Conservation (phyloP, 1,140 invertebrate species). For the Ephestia elutella region DNA sequence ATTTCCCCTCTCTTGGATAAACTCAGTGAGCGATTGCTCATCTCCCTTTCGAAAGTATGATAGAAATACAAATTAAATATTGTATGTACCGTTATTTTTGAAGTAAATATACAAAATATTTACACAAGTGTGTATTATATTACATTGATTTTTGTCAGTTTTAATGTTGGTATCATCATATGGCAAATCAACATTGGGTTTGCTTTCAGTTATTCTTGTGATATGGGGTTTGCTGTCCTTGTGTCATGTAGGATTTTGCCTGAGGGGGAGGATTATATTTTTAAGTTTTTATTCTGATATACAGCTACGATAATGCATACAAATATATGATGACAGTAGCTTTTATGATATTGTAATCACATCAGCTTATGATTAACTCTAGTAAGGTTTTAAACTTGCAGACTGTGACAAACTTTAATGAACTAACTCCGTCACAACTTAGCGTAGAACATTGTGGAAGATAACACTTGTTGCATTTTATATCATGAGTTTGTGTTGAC, state of each 20-base stretch:
- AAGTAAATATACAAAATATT: constrained; percentile 76
- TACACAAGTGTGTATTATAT: constrained; percentile 73
- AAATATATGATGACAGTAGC: constrained; percentile 60
- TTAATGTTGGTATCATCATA: constrained; percentile 36
- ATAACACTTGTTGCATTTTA: constrained; percentile 72
- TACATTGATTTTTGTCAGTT: constrained; percentile 58
- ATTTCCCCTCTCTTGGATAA: constrained; percentile 94
- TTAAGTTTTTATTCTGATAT: constrained; percentile 53
- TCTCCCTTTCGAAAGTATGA: constrained; percentile 62
- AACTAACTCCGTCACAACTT: constrained; percentile 70
- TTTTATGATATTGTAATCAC: constrained; percentile 67
- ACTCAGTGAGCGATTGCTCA: constrained; percentile 55
- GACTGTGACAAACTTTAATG: constrained; percentile 64
- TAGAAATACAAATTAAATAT: constrained; percentile 70
- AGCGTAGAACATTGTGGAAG: constrained; percentile 60
- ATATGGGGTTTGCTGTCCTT: constrained; percentile 27
- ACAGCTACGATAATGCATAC: constrained; percentile 56
- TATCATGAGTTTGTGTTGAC: constrained; percentile 68
- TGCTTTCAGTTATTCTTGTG: constrained; percentile 29
- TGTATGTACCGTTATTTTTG: constrained; percentile 75
- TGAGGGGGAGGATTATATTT: constrained; percentile 47
- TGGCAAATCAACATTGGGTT: constrained; percentile 23
- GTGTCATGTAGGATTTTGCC: constrained; percentile 32
- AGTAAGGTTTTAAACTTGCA: constrained; percentile 61
- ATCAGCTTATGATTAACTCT: constrained; percentile 58